phyloP scores from a whole-genome alignment of 2,113 vertebrate genomes.

The Colaptes auratus region DNA sequence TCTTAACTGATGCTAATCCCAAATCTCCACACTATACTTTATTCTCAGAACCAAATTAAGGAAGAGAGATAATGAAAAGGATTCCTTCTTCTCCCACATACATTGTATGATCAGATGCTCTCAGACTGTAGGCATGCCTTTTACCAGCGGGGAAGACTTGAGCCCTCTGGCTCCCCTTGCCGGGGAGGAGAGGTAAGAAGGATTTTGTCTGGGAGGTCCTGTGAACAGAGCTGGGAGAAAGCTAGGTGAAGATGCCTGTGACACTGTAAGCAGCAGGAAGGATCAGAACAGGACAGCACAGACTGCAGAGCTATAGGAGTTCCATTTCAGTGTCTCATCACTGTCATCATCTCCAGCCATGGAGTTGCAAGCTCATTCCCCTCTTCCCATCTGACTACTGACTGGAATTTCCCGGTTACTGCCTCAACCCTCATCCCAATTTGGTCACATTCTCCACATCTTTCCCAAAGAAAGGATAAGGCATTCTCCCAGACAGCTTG shows the following conservation, averaged over 20 bases:
- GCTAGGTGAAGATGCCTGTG: neutral
- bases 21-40: neutral
- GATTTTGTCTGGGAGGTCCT: neutral
- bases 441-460: neutral
- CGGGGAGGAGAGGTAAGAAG: neutral
- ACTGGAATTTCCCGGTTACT: neutral
- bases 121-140: neutral
- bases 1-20: neutral
- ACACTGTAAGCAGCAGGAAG: neutral
- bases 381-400: neutral
- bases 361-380: neutral
- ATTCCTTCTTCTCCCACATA: neutral
- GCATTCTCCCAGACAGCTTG: neutral
- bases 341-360: neutral
- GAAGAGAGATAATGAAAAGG: neutral
- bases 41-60: neutral
- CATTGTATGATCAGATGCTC: neutral
- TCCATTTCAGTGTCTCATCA: neutral
- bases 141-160: neutral
- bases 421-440: neutral
- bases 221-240: fast-evolving
- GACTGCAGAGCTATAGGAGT: neutral
- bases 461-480: neutral
- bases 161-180: neutral
- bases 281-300: neutral